Percentiles rank a stretch among this genome's conserved stretches.
These are phyloP conservation scores for Cephalopterus ornatus DNA, from an alignment of 2,113 vertebrate species.

Conservation along the genomic window DNA sequence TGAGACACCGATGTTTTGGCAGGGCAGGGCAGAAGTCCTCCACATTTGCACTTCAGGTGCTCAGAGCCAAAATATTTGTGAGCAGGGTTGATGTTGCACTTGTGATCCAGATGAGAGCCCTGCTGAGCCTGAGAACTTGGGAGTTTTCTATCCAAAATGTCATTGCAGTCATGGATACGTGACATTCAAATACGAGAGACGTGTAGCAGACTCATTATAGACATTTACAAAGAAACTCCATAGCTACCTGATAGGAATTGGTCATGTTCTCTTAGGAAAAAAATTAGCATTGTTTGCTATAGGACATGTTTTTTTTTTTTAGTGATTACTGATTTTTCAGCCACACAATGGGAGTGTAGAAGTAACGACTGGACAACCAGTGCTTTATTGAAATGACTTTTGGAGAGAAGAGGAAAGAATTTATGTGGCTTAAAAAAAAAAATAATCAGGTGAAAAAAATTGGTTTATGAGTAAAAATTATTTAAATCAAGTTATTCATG, in stretches of 20 bases:
- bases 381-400: background rate
- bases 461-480: background rate
- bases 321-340: background rate
- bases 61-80: background rate
- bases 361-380: background rate
- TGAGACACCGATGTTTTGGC: background rate
- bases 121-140: background rate
- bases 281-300: fast-evolving
- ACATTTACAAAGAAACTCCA: background rate
- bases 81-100: background rate
- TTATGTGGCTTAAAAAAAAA: background rate
- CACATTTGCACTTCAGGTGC: background rate
- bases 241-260: background rate
- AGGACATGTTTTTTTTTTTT: background rate
- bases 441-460: background rate
- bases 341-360: background rate
- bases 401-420: background rate
- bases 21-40: background rate
- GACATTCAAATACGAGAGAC: background rate
- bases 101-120: background rate
- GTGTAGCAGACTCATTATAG: background rate
- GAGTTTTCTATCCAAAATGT: background rate
- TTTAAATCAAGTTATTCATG: background rate
- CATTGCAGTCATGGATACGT: background rate
- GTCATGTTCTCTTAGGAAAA: background rate